A percentile compares a stretch with the other conserved stretches of the same genome.
These are phyloP conservation scores for Hirtodrosophila histrioides DNA, from an alignment of 2,888 invertebrate genomes.

Conservation along the genomic window DNA sequence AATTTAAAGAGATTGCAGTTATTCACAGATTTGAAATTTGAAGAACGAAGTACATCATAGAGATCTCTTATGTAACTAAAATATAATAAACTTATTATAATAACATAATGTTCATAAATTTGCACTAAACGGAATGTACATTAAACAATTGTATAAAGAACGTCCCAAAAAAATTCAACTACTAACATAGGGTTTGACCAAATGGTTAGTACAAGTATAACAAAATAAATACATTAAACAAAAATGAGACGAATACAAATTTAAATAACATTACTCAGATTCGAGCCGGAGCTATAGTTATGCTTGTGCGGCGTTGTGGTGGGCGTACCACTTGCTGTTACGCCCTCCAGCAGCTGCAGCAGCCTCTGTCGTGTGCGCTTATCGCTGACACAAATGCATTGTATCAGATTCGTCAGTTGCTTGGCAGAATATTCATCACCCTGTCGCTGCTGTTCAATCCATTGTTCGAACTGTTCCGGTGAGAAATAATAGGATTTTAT, in stretches of 20 bases:
- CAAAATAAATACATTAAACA: slow-evolving; percentile 32
- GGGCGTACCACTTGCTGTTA: slow-evolving; percentile 59
- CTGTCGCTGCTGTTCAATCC: slow-evolving; percentile 93
- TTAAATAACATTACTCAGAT: slow-evolving; percentile 68
- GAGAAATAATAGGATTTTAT: slow-evolving; percentile 98
- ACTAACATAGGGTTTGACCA: slow-evolving; percentile 41
- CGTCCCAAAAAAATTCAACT: slow-evolving; percentile 42
- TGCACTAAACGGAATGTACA: slow-evolving; percentile 74
- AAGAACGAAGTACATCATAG: slow-evolving; percentile 65
- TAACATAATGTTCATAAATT: slow-evolving; percentile 44
- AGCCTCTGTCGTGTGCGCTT: slow-evolving; percentile 94
- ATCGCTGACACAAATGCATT: slow-evolving; percentile 93
- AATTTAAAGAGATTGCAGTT: slow-evolving; percentile 43
- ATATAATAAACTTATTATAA: slow-evolving; percentile 15
- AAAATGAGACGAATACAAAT: slow-evolving; percentile 4
- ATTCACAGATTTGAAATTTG: slow-evolving; percentile 44
- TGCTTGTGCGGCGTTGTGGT: slow-evolving; percentile 62
- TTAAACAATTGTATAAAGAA: slow-evolving; percentile 31
- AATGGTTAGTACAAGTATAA: slow-evolving; percentile 22
- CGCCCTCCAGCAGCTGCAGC: slow-evolving; percentile 88
- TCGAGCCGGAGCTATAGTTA: slow-evolving; percentile 44
- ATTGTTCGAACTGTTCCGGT: slow-evolving; percentile 93
- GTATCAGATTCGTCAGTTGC: slow-evolving; percentile 93
- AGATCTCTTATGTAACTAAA: slow-evolving; percentile 66
- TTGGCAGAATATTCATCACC: slow-evolving; percentile 94